Base-by-base conservation (phyloP, 53 echinoderm and acorn worm genomes). In the Crossaster papposus region DNA sequence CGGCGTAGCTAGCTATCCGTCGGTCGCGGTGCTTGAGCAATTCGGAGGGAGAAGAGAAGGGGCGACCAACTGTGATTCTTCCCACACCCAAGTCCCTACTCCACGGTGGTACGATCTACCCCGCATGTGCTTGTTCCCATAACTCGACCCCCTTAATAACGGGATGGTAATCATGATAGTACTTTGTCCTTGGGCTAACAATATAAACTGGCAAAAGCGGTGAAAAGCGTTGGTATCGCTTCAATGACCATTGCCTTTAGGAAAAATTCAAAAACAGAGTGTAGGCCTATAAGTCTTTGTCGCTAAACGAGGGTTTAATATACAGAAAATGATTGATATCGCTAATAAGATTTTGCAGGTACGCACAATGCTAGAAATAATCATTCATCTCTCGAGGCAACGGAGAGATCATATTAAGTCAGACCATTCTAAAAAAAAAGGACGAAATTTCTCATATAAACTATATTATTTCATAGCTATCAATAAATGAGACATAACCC, bases 1-100 rank as follows among this genome's bases (percentile, higher is more conserved):
- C 87, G 35, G 64, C 64, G 87, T 87, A 77, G 31, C 76, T 87
- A 77, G 31, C 76, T 55, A 77, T n/a, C 32, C 77, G 77, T 2
- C 30, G 76, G 77, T 33, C 26, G 7, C 36, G 87, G 87, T 87
- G 76, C 87, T 87, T 77, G 87, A 77, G 77, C 77, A 64, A 35
- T 62, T 34, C 76, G 63, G 72, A 51, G 76, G 77, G 54, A 53
- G 85, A 23, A 20, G 85, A 29, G 23, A 34, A 63, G 87, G 77
- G 87, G 87, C 37, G 77, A 26, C 54, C 87, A 44, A 77, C 87
- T 87, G 87, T 77, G 55, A 8, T 26, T 36, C 75, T 87, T 87
- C 87, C 77, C 87, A 87, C 76, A 76, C 55, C 87, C 76, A 87
- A 87, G 87, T 63, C 87, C 84, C 87, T 28, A 87, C 87, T 87